These are phyloP conservation scores for Dicaeum eximium DNA, from an alignment of 2,113 vertebrate species.

Conservation along the genomic window DNA sequence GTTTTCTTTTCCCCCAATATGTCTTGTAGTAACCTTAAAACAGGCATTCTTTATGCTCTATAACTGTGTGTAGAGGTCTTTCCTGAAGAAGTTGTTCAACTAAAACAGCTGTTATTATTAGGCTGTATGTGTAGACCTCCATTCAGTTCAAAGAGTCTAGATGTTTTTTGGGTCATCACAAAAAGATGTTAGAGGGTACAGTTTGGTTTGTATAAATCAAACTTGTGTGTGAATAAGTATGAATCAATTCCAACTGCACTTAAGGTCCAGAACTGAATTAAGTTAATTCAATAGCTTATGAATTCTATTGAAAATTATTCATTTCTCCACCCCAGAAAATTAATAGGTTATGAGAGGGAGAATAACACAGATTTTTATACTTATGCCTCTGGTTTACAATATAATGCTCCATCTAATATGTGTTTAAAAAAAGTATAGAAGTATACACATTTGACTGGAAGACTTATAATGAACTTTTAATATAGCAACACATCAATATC, in stretches of 20 bases:
- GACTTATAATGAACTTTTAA: neutral
- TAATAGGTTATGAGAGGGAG: neutral
- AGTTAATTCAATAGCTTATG: neutral
- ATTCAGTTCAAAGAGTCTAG: neutral
- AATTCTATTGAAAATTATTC: neutral
- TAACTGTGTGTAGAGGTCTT: neutral
- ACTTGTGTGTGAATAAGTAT: neutral
- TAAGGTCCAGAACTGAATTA: neutral
- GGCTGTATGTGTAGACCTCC: neutral
- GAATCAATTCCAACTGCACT: neutral
- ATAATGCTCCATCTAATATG: neutral
- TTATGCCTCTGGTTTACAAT: neutral
- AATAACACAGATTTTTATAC: neutral
- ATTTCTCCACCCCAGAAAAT: neutral
- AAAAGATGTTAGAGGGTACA: neutral
- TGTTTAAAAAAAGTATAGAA: neutral
- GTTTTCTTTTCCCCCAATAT: fast-evolving
- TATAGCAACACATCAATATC: neutral
- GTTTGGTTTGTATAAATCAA: neutral
- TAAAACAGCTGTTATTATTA: neutral
- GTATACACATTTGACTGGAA: neutral
- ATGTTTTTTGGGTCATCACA: neutral
- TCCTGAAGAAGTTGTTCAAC: neutral
- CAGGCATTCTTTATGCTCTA: neutral
- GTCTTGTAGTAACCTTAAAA: neutral